Base-by-base conservation (phyloP, 2,888 invertebrate genomes). In the Spilosoma lubricipeda region DNA sequence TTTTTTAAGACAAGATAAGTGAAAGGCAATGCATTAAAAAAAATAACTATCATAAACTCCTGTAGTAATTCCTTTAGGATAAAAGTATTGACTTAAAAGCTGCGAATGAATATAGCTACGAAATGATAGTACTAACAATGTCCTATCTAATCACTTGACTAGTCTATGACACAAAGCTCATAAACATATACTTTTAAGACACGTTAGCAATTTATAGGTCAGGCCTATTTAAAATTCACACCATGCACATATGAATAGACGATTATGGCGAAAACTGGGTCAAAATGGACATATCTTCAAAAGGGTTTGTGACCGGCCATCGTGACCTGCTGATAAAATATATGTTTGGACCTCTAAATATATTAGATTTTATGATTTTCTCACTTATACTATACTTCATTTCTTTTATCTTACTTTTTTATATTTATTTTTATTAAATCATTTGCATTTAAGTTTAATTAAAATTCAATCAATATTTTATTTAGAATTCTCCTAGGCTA, bases 241-340 rank as follows among this genome's bases (percentile, higher is more conserved):
- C 78, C 88, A 82, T 87, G 91, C 83, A 70, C 83, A 82, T 89
- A 88, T 91, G 91, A 91, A 93, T 91, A 90, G 90, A 87, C 89
- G 89, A 91, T 90, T 90, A 90, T 88, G 81, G 86, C 79, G 85
- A 88, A 89, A 92, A 90, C 87, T 86, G 72, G 91, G 91, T 90
- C 90, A 90, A 85, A 90, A 88, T 87, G 75, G 77, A 76, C 33
- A 86, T 82, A 85, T 84, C 84, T 86, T 81, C 80, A 81, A 87
- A 85, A 82, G 86, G 82, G 85, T 70, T 77, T 79, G 70, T 70
- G 71, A 71, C 72, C 67, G 67, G 42, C 39, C 42, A 64, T 75
- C 72, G 67, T 70, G 42, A 72, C 70, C 64, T 69, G 67, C 23
- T 45, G 30, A 79, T 77, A 72, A 73, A 70, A 78, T 20, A 74